Conservation (phyloP, 2,888 invertebrate genomes). For the Tridacna gigas region DNA sequence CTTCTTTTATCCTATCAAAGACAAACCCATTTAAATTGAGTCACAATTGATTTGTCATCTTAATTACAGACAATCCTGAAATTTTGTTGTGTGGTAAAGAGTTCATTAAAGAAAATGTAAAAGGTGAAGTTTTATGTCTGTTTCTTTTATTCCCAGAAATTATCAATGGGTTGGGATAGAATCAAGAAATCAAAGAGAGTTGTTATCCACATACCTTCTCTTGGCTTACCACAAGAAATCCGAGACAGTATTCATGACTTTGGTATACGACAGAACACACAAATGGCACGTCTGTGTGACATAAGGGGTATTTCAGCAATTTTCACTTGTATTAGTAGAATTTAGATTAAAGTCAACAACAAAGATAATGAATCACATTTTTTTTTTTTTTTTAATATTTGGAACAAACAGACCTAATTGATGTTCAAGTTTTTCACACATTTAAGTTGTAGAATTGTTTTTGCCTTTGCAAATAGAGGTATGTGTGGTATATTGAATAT, state of each 20-base stretch:
- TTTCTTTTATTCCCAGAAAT: conserved; percentile 69
- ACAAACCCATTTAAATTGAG: not conserved
- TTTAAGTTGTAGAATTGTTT: no score
- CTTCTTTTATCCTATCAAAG: no score
- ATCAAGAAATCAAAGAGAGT: conserved; percentile 81
- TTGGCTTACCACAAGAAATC: conserved; percentile 82
- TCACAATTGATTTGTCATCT: not conserved
- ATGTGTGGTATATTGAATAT: no score
- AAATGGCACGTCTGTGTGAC: conserved; percentile 84
- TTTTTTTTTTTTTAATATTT: no score
- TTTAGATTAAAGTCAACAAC: no score
- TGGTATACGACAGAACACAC: conserved; percentile 82
- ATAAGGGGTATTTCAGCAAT: conserved; percentile 77
- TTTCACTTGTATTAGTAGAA: not conserved
- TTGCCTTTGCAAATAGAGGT: no score
- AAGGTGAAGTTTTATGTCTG: not conserved
- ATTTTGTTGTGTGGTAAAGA: no score
- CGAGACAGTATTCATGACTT: conserved; percentile 82
- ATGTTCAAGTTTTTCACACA: no score
- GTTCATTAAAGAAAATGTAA: not conserved
- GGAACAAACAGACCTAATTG: no score
- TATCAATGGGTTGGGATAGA: conserved; percentile 81
- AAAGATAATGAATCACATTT: no score
- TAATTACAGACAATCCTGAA: no score
- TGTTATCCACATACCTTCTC: conserved; percentile 84